Base-by-base conservation (phyloP, 2,888 invertebrate species). In the Stenodera caucasica region DNA sequence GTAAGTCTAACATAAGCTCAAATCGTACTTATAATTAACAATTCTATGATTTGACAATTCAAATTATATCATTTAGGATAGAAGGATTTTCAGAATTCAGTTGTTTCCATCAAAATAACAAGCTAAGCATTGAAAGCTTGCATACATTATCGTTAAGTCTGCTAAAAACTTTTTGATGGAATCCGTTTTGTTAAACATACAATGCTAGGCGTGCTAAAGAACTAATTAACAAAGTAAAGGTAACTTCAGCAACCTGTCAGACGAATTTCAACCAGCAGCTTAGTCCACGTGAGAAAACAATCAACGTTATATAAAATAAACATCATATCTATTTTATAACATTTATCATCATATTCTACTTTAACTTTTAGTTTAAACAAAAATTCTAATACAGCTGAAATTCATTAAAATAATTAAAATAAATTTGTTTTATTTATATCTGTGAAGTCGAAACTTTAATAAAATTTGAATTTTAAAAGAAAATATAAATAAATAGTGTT, bases 231-330 rank as follows among this genome's bases (percentile, higher is more conserved):
- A 32, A 53, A 32, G 23, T 33, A 53, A 35, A 32, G 30, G 32
- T 53, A 53, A 33, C 33, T 53, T 33, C 32, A 33, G 15, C 23
- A 32, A 30, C 53, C 53, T 33, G 53, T 45, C 45, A 45, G 21
- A 23, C 15, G 33, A 53, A 53, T 35, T 53, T 53, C 53, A 53
- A 23, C 53, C 53, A 53, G 32, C 53, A 35, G 18, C 53, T 11
- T 33, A 51, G 45, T 45, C 45, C 32, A 53, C 11, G 32, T 53
- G 53, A 53, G 32, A 33, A 33, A 53, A 53, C 35, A 53, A 53
- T 53, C 53, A 53, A 35, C 53, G 18, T 32, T 52, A 26, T 21
- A 53, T 53, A 53, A 33, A 35, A 9, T n/a, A 5, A 23, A 30
- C 33, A 30, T 2, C 11, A 23, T 14, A 23, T 53, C 53, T 53